Percentiles rank a stretch among this genome's conserved stretches.
Evolutionary conservation across 37 sponge, comb jelly and placozoan genomes (phyloP).

Genomic region (Chondrilla cf. caribensis): DNA sequence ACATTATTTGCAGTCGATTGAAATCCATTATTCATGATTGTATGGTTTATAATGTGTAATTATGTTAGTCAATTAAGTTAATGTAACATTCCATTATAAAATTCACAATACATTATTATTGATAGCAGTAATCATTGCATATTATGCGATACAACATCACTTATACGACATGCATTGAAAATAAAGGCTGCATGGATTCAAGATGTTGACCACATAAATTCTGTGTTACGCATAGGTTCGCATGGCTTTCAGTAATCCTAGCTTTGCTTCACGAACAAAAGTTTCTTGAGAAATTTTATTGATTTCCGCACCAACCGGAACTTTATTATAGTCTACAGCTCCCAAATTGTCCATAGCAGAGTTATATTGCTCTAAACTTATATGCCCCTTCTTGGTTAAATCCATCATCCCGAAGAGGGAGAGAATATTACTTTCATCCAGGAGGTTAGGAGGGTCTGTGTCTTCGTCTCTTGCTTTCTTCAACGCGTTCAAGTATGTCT

Average conservation of each 20-base stretch:
- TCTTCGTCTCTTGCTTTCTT: constrained; percentile 48
- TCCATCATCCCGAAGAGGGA: constrained; percentile 91
- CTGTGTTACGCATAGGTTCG: constrained; percentile 43
- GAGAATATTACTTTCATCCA: constrained; percentile 77
- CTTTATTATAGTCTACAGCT: constrained; percentile 46
- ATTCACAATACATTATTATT: too few relatives aligned
- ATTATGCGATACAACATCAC: too few relatives aligned
- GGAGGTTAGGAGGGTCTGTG: constrained; percentile 54
- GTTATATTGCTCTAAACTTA: constrained; percentile 73
- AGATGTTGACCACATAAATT: background rate
- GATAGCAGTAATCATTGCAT: too few relatives aligned
- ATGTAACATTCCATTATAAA: too few relatives aligned
- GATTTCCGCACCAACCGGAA: constrained; percentile 56
- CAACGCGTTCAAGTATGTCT: constrained; percentile 60
- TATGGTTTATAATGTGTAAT: too few relatives aligned
- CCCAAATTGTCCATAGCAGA: constrained; percentile 77
- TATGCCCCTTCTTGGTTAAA: constrained; percentile 70
- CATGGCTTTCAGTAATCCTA: constrained; percentile 42
- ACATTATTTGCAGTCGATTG: too few relatives aligned
- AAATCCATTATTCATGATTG: too few relatives aligned
- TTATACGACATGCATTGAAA: too few relatives aligned
- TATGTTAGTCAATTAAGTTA: too few relatives aligned
- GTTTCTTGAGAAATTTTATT: constrained; percentile 70
- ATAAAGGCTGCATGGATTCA: background rate
- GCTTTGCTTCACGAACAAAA: constrained; percentile 62